These are phyloP conservation scores for Leucophenga montana DNA, from an alignment of 2,888 invertebrate species.

Conservation along the genomic window DNA sequence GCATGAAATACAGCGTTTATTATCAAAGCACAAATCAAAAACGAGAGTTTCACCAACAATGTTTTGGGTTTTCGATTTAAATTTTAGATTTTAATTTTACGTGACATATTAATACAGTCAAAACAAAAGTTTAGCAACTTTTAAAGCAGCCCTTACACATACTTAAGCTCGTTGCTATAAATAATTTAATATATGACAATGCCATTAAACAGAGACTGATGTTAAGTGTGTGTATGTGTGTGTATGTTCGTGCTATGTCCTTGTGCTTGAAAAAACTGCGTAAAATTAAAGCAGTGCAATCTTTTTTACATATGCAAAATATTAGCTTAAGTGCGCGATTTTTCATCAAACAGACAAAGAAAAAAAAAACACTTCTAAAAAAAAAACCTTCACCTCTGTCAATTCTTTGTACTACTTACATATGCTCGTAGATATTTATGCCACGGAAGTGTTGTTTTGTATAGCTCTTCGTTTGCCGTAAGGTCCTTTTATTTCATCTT, in stretches of 20 bases:
- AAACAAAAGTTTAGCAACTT: too few species aligned
- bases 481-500: background rate
- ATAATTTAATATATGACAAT: conserved; percentile 7
- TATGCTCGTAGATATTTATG: background rate
- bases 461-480: background rate
- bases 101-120: too few species aligned
- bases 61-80: too few species aligned
- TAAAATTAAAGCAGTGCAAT: too few species aligned
- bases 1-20: too few species aligned
- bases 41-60: too few species aligned
- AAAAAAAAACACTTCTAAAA: too few species aligned
- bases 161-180: background rate
- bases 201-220: background rate
- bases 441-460: background rate
- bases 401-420: background rate
- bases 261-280: too few species aligned
- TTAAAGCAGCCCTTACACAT: background rate
- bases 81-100: too few species aligned
- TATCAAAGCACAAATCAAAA: too few species aligned
- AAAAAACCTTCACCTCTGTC: background rate
- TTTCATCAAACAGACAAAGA: background rate
- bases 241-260: background rate
- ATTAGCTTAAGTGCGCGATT: background rate
- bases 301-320: background rate
- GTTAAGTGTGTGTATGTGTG: background rate